These are phyloP conservation scores for Phalacrocorax carbo DNA, from an alignment of 2,113 vertebrate genomes.

Conservation along the genomic window DNA sequence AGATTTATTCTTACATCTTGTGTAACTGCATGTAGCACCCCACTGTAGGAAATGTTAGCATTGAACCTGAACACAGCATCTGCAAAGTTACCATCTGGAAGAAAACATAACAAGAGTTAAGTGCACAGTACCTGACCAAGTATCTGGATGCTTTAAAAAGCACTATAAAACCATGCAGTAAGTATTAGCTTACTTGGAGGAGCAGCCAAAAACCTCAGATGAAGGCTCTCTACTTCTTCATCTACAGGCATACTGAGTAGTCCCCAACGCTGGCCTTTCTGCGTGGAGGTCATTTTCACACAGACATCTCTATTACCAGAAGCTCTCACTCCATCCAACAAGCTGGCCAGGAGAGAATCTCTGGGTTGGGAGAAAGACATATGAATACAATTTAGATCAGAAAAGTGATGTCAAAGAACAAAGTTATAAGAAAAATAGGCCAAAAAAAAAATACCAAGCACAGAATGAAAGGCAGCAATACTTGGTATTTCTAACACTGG, in stretches of 20 bases:
- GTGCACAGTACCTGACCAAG: background rate
- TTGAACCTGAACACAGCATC: slow-evolving; percentile 99
- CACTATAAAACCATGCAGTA: background rate
- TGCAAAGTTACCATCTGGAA: slow-evolving; percentile 92
- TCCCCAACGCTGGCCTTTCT: slow-evolving; percentile 95
- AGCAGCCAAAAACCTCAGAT: slow-evolving; percentile 92
- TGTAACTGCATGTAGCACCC: slow-evolving; percentile 95
- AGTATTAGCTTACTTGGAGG: slow-evolving; percentile 87
- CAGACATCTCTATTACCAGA: slow-evolving; percentile 98
- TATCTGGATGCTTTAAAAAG: background rate
- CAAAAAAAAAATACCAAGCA: background rate
- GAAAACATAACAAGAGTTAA: slow-evolving; percentile 5
- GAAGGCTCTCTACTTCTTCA: slow-evolving; percentile 97
- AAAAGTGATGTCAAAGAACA: background rate
- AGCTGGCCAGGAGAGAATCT: slow-evolving; percentile 94
- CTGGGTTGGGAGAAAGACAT: slow-evolving; percentile 62
- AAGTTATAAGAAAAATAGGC: background rate
- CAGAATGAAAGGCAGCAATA: background rate
- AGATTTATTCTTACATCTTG: slow-evolving; percentile 89
- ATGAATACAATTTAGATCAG: background rate
- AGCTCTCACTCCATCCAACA: slow-evolving; percentile 95
- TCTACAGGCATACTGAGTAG: slow-evolving; percentile 97
- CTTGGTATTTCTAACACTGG: background rate
- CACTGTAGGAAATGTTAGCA: slow-evolving; percentile 97
- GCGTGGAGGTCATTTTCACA: slow-evolving; percentile 95